These are phyloP conservation scores for Oryzias sinensis DNA, from an alignment of 2,797 vertebrate species.

Conservation along the genomic window DNA sequence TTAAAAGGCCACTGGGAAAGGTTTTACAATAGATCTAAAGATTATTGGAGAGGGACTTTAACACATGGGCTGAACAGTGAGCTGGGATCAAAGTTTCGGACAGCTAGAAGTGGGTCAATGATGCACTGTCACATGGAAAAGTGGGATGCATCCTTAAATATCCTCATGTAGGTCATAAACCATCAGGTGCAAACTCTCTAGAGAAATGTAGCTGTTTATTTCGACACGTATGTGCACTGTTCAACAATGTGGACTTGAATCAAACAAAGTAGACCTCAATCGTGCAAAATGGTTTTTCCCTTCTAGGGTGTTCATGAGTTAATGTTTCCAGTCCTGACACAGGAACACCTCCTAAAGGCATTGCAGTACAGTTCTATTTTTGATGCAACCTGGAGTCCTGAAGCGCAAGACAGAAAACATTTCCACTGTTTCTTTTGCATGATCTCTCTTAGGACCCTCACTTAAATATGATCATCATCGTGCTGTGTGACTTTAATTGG, in stretches of 20 bases:
- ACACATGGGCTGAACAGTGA: slow-evolving; percentile 26
- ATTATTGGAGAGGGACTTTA: too few relatives aligned
- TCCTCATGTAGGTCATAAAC: slow-evolving; percentile 55
- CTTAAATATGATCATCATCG: too few relatives aligned
- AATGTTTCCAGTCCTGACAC: slow-evolving; percentile 17
- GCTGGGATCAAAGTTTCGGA: slow-evolving; percentile 9
- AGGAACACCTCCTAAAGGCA: background rate
- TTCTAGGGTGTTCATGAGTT: background rate
- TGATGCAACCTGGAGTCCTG: background rate
- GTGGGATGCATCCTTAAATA: slow-evolving; percentile 34
- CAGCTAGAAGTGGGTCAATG: slow-evolving; percentile 35
- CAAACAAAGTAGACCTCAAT: slow-evolving; percentile 12
- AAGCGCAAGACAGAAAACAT: background rate
- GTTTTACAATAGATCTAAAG: too few relatives aligned
- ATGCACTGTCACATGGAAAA: slow-evolving; percentile 42
- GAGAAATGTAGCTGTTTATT: slow-evolving; percentile 8
- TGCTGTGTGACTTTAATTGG: too few relatives aligned
- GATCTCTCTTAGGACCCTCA: too few relatives aligned
- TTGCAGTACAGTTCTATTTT: slow-evolving; percentile 4
- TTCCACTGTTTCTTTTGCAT: background rate
- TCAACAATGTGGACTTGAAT: slow-evolving; percentile 8
- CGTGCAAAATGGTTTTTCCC: background rate
- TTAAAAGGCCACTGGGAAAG: too few relatives aligned
- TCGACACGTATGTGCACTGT: slow-evolving; percentile 8
- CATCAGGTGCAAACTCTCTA: slow-evolving; percentile 39